Percentiles rank a stretch among this genome's conserved stretches.
phyloP scores from a whole-genome alignment of 2,113 vertebrate species.

The Ptilonorhynchus violaceus region DNA sequence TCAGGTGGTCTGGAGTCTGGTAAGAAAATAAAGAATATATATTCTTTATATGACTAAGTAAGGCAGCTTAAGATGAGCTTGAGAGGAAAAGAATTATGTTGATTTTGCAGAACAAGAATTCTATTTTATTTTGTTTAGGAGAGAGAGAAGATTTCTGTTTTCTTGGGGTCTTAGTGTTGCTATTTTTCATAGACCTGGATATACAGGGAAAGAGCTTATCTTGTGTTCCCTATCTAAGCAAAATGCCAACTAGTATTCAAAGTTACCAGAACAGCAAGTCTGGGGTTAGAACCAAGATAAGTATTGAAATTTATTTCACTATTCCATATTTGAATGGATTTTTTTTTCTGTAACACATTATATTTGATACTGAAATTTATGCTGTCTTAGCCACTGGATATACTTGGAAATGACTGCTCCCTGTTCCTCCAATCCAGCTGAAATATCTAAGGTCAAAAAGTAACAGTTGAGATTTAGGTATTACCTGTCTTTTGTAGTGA shows the following conservation, averaged over 20 bases:
- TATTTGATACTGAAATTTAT: neutral
- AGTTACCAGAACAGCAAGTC: neutral
- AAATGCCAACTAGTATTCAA: neutral
- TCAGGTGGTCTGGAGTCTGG: conserved; percentile 60
- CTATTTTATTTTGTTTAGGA: neutral
- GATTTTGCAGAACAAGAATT: neutral
- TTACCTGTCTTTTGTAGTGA: neutral
- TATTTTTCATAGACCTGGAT: neutral
- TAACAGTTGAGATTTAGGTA: neutral
- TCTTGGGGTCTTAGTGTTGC: neutral
- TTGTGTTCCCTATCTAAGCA: neutral
- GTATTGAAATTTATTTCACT: neutral
- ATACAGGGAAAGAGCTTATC: neutral
- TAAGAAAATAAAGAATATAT: conserved; percentile 45
- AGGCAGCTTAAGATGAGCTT: neutral
- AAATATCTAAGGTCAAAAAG: neutral
- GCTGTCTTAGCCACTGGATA: neutral
- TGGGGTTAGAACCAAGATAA: neutral
- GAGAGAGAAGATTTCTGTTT: neutral
- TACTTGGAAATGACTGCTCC: neutral
- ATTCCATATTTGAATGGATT: neutral
- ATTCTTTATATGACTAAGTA: neutral
- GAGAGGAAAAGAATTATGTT: neutral
- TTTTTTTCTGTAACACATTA: neutral
- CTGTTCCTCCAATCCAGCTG: neutral